A percentile compares a stretch with the other conserved stretches of the same genome.
phyloP scores from a whole-genome alignment of 2,113 vertebrate species.

The Elephantulus edwardii region DNA sequence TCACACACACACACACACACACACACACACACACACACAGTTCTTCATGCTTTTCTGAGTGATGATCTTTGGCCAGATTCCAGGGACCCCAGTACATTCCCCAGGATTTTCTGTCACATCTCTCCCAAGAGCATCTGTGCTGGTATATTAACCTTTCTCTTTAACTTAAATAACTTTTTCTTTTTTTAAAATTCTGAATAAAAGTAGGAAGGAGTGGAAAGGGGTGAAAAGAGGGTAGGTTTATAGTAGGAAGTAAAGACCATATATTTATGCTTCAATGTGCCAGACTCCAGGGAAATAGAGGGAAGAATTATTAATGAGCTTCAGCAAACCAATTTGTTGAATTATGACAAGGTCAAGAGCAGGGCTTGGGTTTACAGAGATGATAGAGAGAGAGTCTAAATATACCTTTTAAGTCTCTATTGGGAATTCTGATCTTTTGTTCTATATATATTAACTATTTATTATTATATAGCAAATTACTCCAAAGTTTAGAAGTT shows the following conservation, averaged over 20 bases:
- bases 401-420: neutral
- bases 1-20: neutral
- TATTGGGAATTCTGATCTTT: neutral
- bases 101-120: conserved; percentile 92
- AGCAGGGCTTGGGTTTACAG: neutral
- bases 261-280: neutral
- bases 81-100: conserved; percentile 85
- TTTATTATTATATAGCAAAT: neutral
- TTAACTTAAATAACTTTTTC: conserved; percentile 85
- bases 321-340: neutral
- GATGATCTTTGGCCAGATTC: conserved; percentile 88
- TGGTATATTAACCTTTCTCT: conserved; percentile 83
- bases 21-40: conserved; percentile 23
- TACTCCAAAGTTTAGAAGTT: neutral
- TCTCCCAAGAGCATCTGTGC: conserved; percentile 86
- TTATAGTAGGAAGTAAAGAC: conserved; percentile 19
- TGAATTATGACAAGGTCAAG: neutral
- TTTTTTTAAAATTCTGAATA: conserved; percentile 77
- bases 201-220: conserved; percentile 20
- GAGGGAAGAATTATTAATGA: neutral
- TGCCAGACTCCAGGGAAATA: neutral
- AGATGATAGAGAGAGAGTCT: neutral
- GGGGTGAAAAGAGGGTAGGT: neutral
- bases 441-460: neutral
- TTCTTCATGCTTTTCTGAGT: conserved; percentile 88